Evolutionary conservation across 1,140 invertebrate species (phyloP).

Genomic region (Pararge aegeria): DNA sequence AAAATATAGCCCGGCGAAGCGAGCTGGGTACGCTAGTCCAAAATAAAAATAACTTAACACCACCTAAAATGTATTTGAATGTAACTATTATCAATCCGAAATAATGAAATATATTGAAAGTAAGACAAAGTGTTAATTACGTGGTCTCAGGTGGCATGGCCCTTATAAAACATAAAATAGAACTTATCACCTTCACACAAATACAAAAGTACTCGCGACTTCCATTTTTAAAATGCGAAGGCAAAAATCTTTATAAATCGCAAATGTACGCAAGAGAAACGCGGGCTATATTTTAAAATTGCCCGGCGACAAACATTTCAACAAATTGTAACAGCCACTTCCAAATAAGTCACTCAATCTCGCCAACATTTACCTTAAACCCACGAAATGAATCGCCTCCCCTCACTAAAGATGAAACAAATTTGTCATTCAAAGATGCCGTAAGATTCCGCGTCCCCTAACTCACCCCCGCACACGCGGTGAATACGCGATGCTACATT

Average conservation of each 20-base stretch:
- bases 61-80: too few species aligned
- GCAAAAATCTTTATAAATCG: not conserved
- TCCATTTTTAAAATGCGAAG: not conserved
- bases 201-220: not conserved
- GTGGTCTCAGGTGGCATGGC: too few species aligned
- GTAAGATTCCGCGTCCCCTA: slow-evolving; percentile 32
- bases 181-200: not conserved
- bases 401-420: slow-evolving; percentile 35
- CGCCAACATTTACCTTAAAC: slow-evolving; percentile 16
- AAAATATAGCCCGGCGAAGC: too few species aligned
- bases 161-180: too few species aligned
- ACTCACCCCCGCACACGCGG: slow-evolving; percentile 29
- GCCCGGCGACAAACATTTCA: slow-evolving; percentile 16
- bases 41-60: too few species aligned
- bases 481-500: slow-evolving; percentile 64
- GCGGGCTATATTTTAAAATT: slow-evolving; percentile 17
- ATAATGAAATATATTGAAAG: too few species aligned
- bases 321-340: slow-evolving; percentile 10
- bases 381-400: slow-evolving; percentile 11
- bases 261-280: not conserved
- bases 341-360: slow-evolving; percentile 10
- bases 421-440: slow-evolving; percentile 55
- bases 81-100: too few species aligned
- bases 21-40: too few species aligned
- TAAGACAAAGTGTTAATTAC: too few species aligned